Evolutionary conservation across 37 sponge, comb jelly and placozoan genomes (phyloP).

Genomic region (Beroe forskalii): DNA sequence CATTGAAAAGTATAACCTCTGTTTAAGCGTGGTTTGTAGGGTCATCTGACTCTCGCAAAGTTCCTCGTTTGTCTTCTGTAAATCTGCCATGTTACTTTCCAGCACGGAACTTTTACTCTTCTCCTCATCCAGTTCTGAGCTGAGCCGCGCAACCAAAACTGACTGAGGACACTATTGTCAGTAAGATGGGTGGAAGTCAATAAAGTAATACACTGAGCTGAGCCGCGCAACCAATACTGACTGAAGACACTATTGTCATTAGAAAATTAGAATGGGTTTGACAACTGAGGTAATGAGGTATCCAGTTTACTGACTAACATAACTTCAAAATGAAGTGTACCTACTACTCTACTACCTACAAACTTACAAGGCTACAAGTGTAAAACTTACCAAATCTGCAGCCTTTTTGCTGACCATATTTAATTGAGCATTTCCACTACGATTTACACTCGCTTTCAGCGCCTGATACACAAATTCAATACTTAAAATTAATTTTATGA

Average conservation of each 20-base stretch:
- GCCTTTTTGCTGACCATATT: constrained; percentile 41
- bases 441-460: neutral
- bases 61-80: constrained; percentile 58
- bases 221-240: neutral
- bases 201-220: neutral
- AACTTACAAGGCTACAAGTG: no score
- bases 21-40: constrained; percentile 30
- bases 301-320: no score
- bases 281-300: neutral
- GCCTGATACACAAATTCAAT: no score
- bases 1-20: neutral
- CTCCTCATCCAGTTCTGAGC: constrained; percentile 52
- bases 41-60: constrained; percentile 54
- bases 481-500: neutral
- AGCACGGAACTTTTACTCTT: neutral
- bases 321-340: no score
- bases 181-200: neutral
- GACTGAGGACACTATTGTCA: neutral
- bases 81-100: neutral
- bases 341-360: no score
- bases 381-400: constrained; percentile 59
- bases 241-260: no score
- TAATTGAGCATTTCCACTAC: constrained; percentile 29
- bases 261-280: neutral
- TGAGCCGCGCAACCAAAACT: constrained; percentile 27